Evolutionary conservation across 2,113 vertebrate species (phyloP), one percentile per base, ranked within the genome.

Genomic region (Synchiropus splendidus): DNA sequence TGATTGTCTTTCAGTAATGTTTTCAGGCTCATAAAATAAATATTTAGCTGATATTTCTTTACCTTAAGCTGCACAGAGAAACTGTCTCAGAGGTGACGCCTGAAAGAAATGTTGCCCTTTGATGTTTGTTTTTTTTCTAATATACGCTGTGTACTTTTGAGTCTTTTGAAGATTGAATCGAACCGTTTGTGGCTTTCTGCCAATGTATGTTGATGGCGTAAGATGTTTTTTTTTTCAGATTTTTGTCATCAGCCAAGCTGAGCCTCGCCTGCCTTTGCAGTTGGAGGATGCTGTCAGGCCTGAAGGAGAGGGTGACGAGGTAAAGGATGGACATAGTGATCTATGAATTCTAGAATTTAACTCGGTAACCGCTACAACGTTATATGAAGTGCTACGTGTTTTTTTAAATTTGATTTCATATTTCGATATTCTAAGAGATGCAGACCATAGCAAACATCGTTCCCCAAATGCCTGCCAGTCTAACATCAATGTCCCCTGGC

Each of bases 241-340:
- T 70, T 95, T 89, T 61, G 93, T 98, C 64, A 83, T 99, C 78
- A 99, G 95, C 80, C 87, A 88, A 66, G 89, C 95, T 41, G 94
- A 97, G 56, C 79, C 93, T 4, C 88, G 93, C 35, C 77, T 99
- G 21, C 95, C 95, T 4, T 79, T 99, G 66, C 95, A 96, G 82
- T 80, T 99, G 81, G 94, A 99, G 44, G 95, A 98, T 58, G 93
- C 93, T 2, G 64, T 93, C 64, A 85, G 95, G 8, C 92, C 95
- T 42, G 94, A 98, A 39, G 83, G 79, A 31, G 94, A 92, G 41
- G 92, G 91, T 35, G 95, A 98, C 42, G 95, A 99, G 92, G 95
- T 98, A 75, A 27, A 87, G 83, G 64, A 79, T 61, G 60, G 11
- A 27, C 21, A 1, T 3, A 27, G 13, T 31, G 38, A 15, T 40